These are phyloP conservation scores for Meteorus colon DNA, from an alignment of 2,888 invertebrate genomes.

Conservation along the genomic window DNA sequence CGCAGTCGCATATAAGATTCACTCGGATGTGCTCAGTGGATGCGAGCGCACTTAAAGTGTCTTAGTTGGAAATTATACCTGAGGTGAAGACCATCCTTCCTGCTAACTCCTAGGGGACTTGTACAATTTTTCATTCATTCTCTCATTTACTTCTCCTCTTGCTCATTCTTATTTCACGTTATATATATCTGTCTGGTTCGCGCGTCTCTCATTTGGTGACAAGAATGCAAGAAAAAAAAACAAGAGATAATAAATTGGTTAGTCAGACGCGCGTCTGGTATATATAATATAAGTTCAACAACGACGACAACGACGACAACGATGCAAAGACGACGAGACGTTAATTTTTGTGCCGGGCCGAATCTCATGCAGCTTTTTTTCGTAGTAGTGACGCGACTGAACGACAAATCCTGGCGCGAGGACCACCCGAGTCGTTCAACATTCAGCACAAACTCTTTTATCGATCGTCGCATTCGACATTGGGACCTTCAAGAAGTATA, in stretches of 20 bases:
- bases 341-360: slow-evolving; percentile 44
- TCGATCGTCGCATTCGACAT: slow-evolving; percentile 25
- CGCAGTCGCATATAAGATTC: slow-evolving; percentile 7
- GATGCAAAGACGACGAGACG: slow-evolving; percentile 40
- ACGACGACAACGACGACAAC: slow-evolving; percentile 20
- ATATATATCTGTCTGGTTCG: slow-evolving; percentile 5
- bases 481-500: slow-evolving; percentile 4
- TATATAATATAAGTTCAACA: slow-evolving; percentile 11
- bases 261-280: slow-evolving; percentile 17
- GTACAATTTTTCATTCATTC: slow-evolving; percentile 21
- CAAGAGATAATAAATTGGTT: slow-evolving; percentile 27
- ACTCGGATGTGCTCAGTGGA: slow-evolving; percentile 31
- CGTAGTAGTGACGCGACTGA: slow-evolving; percentile 38
- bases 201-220: slow-evolving; percentile 8
- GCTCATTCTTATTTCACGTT: background rate
- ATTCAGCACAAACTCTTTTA: slow-evolving; percentile 39
- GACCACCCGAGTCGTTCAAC: slow-evolving; percentile 67
- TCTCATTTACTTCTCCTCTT: background rate
- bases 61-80: slow-evolving; percentile 56
- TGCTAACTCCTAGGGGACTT: slow-evolving; percentile 34
- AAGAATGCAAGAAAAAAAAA: slow-evolving; percentile 25
- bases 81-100: slow-evolving; percentile 49
- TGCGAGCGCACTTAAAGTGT: slow-evolving; percentile 52
- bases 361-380: slow-evolving; percentile 43
- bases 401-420: slow-evolving; percentile 51